Percentiles rank a stretch among this genome's conserved stretches.
Conservation (phyloP, 2,113 vertebrate genomes). For the Dinomys branickii region DNA sequence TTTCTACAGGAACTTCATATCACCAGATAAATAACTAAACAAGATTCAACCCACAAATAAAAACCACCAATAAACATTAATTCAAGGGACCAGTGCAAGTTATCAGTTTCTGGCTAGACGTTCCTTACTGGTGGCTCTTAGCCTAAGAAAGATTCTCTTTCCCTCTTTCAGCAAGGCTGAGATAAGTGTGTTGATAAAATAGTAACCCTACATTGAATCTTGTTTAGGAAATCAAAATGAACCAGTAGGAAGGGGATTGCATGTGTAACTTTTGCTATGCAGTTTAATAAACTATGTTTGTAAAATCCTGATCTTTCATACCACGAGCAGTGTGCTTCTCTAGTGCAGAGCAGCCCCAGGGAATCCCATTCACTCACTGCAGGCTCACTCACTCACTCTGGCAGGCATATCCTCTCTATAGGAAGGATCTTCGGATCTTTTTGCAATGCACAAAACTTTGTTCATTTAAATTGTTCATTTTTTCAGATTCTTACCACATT, state of each 20-base stretch:
- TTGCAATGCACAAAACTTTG: not conserved
- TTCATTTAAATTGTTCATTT: not conserved
- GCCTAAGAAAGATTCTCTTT: not conserved
- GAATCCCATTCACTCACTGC: not conserved
- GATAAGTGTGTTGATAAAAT: not conserved
- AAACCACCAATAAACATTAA: not conserved
- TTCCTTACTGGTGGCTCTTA: not conserved
- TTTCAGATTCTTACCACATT: not conserved
- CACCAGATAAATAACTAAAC: not conserved
- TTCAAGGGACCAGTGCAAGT: not conserved
- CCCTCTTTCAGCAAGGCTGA: not conserved
- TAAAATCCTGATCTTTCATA: not conserved
- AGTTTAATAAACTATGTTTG: not conserved
- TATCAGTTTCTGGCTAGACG: not conserved
- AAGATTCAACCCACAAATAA: not conserved
- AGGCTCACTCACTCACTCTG: not conserved
- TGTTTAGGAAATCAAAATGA: not conserved
- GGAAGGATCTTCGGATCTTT: not conserved
- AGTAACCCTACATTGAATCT: not conserved
- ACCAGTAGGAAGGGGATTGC: not conserved
- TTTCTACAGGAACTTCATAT: not conserved
- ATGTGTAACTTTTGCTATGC: not conserved
- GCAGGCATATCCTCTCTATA: not conserved
- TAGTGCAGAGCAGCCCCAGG: not conserved
- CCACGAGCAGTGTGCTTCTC: not conserved